Base-by-base conservation (phyloP, 2,888 invertebrate species). In the Empis stercorea region DNA sequence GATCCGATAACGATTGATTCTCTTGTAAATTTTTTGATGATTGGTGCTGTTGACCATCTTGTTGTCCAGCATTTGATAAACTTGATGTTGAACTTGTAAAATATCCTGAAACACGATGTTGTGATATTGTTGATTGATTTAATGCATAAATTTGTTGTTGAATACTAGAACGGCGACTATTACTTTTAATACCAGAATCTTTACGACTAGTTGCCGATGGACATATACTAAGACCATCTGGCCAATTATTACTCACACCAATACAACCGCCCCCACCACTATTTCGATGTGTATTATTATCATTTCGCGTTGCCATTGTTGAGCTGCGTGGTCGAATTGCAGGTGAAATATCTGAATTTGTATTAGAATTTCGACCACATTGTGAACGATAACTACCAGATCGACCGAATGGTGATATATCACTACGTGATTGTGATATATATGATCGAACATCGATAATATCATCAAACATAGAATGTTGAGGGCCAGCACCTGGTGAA, bases 181-280 rank as follows among this genome's bases (percentile, higher is more conserved):
- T 87, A 64, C 88, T 88, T 57, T 84, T 76, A 49, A 89, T 89
- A 11, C 89, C 89, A 10, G 88, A 89, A 66, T 89, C 89, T 68
- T 89, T 89, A 48, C 89, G 76, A 57, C 88, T 88, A 59, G 86
- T 85, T 45, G 83, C 78, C 3, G 86, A 84, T 1, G 82, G 80
- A 52, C 82, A 82, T 48, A 82, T 76, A 64, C 84, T 84, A 53
- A 82, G 71, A 47, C 79, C 75, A 61, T 87, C 86, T 20, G 80
- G 80, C 39, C 61, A 62, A 3, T 60, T 64, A 52, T 64, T 64
- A 34, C 62, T 10, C 44, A 47, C 10, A 27, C 4, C 9, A 27
- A 3, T 5, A 9, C 15, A 7, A 17, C 14, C 48, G 27, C 27
- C 36, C 34, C 41, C 44, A 17, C 38, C 17, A 40, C 40, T 40